Conservation (phyloP, 2,113 vertebrate genomes). For the Asarcornis scutulata region DNA sequence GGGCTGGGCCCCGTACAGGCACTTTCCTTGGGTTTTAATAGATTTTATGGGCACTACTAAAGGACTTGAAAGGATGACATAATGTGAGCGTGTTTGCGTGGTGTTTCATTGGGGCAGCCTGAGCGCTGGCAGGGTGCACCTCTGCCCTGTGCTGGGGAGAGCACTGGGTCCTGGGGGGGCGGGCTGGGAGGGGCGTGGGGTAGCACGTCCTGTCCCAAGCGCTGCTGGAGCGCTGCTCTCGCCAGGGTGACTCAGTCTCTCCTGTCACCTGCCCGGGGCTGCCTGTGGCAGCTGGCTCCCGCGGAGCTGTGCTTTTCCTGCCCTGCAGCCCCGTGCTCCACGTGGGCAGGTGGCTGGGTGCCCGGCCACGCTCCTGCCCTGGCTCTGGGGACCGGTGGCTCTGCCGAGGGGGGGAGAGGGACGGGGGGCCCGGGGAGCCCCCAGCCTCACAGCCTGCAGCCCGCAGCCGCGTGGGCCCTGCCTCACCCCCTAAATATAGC, state of each 20-base stretch:
- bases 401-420: accelerated
- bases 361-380: not conserved
- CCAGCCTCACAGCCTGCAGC: not conserved
- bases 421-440: accelerated
- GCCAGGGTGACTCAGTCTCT: not conserved
- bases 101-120: not conserved
- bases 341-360: not conserved
- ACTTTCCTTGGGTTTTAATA: not conserved
- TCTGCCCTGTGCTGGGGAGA: not conserved
- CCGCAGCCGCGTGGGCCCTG: not conserved
- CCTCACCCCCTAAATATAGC: slow-evolving; percentile 61
- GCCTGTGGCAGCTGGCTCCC: not conserved
- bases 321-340: accelerated
- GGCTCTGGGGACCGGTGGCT: not conserved
- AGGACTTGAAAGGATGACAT: slow-evolving; percentile 22
- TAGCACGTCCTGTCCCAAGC: accelerated
- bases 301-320: not conserved
- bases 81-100: accelerated
- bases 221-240: not conserved
- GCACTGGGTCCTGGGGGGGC: accelerated
- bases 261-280: not conserved
- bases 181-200: accelerated
- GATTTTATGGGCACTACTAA: slow-evolving; percentile 54
- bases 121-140: accelerated
- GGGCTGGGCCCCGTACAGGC: not conserved